Evolutionary conservation across 2,888 invertebrate species (phyloP).

Genomic region (Adelphocoris suturalis): DNA sequence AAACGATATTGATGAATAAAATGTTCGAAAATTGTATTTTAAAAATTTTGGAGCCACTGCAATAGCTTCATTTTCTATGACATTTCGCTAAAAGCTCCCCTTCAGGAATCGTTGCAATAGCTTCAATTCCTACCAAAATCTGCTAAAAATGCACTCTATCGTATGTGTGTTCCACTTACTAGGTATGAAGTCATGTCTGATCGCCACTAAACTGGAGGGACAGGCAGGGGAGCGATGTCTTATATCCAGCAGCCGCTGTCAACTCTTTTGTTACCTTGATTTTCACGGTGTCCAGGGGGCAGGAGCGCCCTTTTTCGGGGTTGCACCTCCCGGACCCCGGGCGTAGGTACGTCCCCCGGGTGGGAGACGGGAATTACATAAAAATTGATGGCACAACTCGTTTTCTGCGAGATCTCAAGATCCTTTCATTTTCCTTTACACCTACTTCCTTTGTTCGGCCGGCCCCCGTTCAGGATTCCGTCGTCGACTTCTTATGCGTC

Average conservation of each 20-base stretch:
- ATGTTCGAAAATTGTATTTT: no score
- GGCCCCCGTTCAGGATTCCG: conserved; percentile 5
- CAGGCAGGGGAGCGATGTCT: conserved; percentile 12
- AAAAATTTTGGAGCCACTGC: no score
- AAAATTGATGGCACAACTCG: conserved; percentile 67
- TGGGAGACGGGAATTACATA: conserved; percentile 52
- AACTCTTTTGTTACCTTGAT: conserved; percentile 52
- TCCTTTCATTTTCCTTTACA: background rate
- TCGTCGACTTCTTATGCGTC: background rate
- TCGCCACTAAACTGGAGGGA: conserved; percentile 49
- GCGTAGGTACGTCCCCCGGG: background rate
- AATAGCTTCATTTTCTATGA: no score
- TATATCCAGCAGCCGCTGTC: conserved; percentile 21
- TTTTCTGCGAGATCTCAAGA: conserved; percentile 30
- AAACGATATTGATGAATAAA: no score
- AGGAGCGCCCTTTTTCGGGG: conserved; percentile 4
- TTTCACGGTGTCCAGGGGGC: conserved; percentile 54
- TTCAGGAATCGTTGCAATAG: no score
- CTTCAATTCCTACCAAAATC: no score
- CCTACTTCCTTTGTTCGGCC: conserved; percentile 33
- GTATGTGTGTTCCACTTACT: conserved; percentile 19
- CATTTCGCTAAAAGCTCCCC: no score
- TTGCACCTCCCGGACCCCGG: background rate
- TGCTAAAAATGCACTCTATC: no score
- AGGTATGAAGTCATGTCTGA: conserved; percentile 60